Conservation (phyloP, 2,113 vertebrate genomes). For the Strigops habroptila region DNA sequence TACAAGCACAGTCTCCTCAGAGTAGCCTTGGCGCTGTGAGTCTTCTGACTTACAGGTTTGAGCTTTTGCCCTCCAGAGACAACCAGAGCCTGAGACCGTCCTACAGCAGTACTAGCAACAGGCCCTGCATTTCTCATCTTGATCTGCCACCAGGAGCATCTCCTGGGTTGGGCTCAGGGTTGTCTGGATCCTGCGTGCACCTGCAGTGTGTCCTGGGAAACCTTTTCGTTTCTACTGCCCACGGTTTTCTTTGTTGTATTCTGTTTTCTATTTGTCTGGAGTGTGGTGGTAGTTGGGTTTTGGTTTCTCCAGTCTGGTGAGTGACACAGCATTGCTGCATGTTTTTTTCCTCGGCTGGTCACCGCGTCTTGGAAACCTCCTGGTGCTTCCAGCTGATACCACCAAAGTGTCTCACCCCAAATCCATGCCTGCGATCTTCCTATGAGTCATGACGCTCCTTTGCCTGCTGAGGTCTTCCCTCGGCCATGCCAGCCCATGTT, state of each 20-base stretch:
- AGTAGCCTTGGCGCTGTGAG: not conserved
- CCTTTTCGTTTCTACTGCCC: not conserved
- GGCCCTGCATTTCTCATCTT: not conserved
- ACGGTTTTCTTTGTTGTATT: not conserved
- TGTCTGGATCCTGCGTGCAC: not conserved
- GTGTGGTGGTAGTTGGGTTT: not conserved
- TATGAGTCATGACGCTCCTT: not conserved
- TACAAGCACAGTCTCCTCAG: not conserved
- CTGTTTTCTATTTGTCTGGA: not conserved
- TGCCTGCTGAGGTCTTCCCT: not conserved
- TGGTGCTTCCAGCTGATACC: not conserved
- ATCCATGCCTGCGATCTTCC: not conserved
- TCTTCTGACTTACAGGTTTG: not conserved
- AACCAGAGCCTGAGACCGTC: not conserved
- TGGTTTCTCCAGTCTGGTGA: not conserved
- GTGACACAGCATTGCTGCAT: not conserved
- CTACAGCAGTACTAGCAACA: not conserved
- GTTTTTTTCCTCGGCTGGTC: not conserved
- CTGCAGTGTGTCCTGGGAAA: not conserved
- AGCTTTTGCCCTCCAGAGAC: not conserved
- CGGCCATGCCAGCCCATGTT: rapidly evolving
- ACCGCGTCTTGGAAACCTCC: not conserved
- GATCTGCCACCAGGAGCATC: not conserved
- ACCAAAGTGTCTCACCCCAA: not conserved
- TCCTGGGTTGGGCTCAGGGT: not conserved